Conservation (phyloP, 2,797 vertebrate species). For the Loris lydekkerianus region DNA sequence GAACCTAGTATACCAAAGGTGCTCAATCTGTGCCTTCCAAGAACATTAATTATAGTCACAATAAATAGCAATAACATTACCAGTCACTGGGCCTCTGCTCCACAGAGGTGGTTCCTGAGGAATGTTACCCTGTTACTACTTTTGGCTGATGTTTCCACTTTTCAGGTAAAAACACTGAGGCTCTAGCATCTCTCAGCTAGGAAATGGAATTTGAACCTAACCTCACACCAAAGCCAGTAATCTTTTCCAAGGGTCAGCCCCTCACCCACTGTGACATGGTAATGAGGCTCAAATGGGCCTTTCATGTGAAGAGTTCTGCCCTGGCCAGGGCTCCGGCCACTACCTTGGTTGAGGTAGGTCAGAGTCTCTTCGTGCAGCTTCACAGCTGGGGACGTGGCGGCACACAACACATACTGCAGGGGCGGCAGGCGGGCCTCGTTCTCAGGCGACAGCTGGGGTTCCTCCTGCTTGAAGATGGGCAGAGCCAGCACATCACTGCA, state of each 20-base stretch:
- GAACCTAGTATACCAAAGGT: not conserved
- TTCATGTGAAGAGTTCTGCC: not conserved
- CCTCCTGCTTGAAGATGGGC: conserved; percentile 95
- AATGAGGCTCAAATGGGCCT: not conserved
- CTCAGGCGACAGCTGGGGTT: conserved; percentile 91
- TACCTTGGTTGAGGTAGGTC: conserved; percentile 99
- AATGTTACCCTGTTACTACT: not conserved
- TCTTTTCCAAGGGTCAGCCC: not conserved
- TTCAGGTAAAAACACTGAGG: not conserved
- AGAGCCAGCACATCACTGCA: conserved; percentile 92
- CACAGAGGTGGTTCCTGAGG: accelerated
- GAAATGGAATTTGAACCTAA: not conserved
- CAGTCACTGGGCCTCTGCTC: not conserved
- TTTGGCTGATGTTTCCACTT: not conserved
- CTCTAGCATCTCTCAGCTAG: not conserved
- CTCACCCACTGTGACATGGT: not conserved
- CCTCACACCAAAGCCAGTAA: not conserved
- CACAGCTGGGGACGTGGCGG: conserved; percentile 95
- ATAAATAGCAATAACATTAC: not conserved
- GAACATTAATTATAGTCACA: not conserved
- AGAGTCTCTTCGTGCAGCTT: conserved; percentile 96
- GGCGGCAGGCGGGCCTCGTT: conserved; percentile 89
- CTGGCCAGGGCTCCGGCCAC: conserved; percentile 19
- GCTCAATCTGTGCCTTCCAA: not conserved
- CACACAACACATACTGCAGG: conserved; percentile 94